Evolutionary conservation across 37 sponge, comb jelly and placozoan species (phyloP), one percentile per base, ranked within the genome.

Genomic region (Geodia barretti): DNA sequence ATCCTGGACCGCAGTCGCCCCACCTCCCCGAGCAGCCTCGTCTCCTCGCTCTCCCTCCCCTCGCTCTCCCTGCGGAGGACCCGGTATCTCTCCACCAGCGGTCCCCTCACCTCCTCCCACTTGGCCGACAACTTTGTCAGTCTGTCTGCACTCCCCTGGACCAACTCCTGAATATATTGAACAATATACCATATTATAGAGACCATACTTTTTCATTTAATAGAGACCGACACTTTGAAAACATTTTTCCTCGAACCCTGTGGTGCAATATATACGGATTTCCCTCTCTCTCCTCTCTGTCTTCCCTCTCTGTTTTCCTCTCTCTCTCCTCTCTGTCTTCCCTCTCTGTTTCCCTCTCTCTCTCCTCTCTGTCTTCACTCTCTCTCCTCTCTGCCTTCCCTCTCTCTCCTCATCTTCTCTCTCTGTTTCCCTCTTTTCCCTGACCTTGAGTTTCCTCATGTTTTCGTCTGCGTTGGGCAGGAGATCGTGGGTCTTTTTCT

Each of bases 391-490:
- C n/a, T n/a, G n/a, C n/a, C n/a, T n/a, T n/a, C n/a, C n/a, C n/a
- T n/a, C n/a, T n/a, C n/a, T n/a, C n/a, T n/a, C n/a, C n/a, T 47
- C 54, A 47, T 47, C 14, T 17, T 14, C 7, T 7, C 54, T 17
- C 14, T 14, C 54, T 47, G 14, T 14, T 47, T 47, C 54, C 7
- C 11, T 47, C 7, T 14, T 17, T 47, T 47, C 7, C 11, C 62
- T 24, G 5, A 88, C 86, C 82, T 88, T 74, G 31, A 95, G 66
- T 41, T 89, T 92, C 30, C 58, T 75, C 63, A 95, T 92, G 66
- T 95, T 92, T 43, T 92, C 89, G 1, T 95, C 96, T 8, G 96
- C 96, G 72, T 95, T 81, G 24, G 96, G 96, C 38, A 95, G 81
- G 28, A 95, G 74, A 40, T 95, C 96, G 39, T 68, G 78, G 11